Conservation (phyloP, 1,140 invertebrate species). For the Drosophila obscura region DNA sequence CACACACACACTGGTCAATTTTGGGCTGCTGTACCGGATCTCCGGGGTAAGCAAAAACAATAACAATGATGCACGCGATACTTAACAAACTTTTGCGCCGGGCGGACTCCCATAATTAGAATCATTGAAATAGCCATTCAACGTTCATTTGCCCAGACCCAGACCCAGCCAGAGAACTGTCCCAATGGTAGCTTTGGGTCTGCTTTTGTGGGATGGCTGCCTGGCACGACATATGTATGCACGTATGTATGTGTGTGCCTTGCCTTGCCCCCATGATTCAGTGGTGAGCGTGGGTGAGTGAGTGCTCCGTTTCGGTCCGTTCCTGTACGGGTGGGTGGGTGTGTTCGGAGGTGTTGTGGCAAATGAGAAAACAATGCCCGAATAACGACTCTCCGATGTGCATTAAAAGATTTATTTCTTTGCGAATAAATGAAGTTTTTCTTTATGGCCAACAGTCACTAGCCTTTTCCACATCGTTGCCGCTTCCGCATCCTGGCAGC, state of each 20-base stretch:
- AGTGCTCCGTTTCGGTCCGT: not conserved
- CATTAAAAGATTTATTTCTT: slow-evolving; percentile 83
- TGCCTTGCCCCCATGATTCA: slow-evolving; percentile 2
- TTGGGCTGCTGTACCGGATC: slow-evolving; percentile 11
- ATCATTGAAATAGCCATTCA: slow-evolving; percentile 77
- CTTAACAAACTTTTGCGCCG: slow-evolving; percentile 74
- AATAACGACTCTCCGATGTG: slow-evolving; percentile 83
- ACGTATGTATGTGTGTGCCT: not conserved
- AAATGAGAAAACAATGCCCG: slow-evolving; percentile 80
- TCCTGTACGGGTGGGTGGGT: slow-evolving; percentile 11
- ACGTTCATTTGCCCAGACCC: slow-evolving; percentile 52
- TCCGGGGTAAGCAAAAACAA: slow-evolving; percentile 52
- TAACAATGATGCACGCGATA: slow-evolving; percentile 79
- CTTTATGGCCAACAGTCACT: slow-evolving; percentile 51
- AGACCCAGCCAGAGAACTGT: slow-evolving; percentile 42
- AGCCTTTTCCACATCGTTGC: slow-evolving; percentile 30
- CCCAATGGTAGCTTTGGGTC: slow-evolving; percentile 29
- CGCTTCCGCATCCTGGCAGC: slow-evolving; percentile 5
- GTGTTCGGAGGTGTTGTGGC: slow-evolving; percentile 67
- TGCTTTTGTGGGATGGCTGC: slow-evolving; percentile 34
- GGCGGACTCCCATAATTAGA: slow-evolving; percentile 70
- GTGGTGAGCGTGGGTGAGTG: not conserved
- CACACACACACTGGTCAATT: slow-evolving; percentile 18
- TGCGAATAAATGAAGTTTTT: slow-evolving; percentile 77
- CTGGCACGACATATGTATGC: slow-evolving; percentile 50